Evolutionary conservation across 2,888 invertebrate genomes (phyloP).

Genomic region (Camponotus fellah): DNA sequence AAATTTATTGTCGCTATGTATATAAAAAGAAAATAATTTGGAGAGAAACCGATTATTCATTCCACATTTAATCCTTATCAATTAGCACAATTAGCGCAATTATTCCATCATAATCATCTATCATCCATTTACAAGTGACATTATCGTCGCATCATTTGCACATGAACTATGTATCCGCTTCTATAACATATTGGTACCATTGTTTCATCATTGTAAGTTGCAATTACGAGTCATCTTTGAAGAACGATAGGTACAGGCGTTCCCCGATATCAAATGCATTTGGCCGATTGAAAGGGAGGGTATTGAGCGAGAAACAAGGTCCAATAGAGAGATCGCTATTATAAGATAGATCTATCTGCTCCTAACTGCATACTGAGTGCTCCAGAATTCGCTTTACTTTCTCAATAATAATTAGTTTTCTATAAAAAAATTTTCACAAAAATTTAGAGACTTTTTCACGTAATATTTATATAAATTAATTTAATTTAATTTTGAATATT

Average conservation of each 20-base stretch:
- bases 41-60: not conserved
- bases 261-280: slow-evolving; percentile 68
- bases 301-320: slow-evolving; percentile 48
- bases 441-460: not conserved
- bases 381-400: not conserved
- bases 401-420: not conserved
- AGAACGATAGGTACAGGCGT: slow-evolving; percentile 63
- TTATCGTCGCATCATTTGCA: slow-evolving; percentile 19
- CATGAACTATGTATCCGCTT: slow-evolving; percentile 20
- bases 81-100: not conserved
- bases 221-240: slow-evolving; percentile 50
- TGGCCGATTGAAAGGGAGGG: slow-evolving; percentile 58
- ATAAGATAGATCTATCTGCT: slow-evolving; percentile 61
- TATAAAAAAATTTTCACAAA: not conserved
- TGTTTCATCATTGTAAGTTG: slow-evolving; percentile 56
- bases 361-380: slow-evolving; percentile 52
- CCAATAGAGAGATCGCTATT: slow-evolving; percentile 63
- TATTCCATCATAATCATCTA: slow-evolving; percentile 15
- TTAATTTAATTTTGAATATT: not conserved
- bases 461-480: not conserved
- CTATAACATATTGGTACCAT: slow-evolving; percentile 66
- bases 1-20: not conserved
- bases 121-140: not conserved
- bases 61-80: slow-evolving; percentile 1
- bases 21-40: not conserved